Conservation (phyloP, 2,888 invertebrate species). For the Plagodis dolabraria region DNA sequence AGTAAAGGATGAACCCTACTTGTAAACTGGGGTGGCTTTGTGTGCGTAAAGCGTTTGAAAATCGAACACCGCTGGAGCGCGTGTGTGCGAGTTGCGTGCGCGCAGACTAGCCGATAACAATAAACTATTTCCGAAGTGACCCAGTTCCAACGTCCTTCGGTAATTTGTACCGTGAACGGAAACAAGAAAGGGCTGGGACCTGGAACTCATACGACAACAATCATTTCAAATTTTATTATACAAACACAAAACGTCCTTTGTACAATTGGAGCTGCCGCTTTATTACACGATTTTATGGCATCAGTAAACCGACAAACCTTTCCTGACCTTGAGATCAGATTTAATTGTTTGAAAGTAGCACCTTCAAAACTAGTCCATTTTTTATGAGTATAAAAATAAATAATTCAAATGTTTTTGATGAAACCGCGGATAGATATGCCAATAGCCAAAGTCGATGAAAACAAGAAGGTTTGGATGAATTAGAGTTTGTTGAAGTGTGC, state of each 20-base stretch:
- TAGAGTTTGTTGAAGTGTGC: constrained; percentile 62
- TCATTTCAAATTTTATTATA: constrained; percentile 65
- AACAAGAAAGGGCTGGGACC: constrained; percentile 80
- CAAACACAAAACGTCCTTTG: constrained; percentile 56
- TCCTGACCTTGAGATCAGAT: constrained; percentile 56
- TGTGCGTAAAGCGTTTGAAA: constrained; percentile 75
- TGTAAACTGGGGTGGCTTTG: constrained; percentile 56
- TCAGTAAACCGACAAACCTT: constrained; percentile 49
- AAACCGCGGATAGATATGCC: constrained; percentile 42
- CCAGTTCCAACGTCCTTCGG: constrained; percentile 83
- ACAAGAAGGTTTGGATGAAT: constrained; percentile 48
- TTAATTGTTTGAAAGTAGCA: constrained; percentile 42
- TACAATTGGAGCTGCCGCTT: constrained; percentile 58
- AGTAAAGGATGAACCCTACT: constrained; percentile 76
- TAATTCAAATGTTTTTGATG: constrained; percentile 43
- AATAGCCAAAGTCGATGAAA: background rate
- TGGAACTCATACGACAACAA: constrained; percentile 62
- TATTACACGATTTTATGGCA: constrained; percentile 44
- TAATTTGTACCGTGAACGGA: constrained; percentile 82
- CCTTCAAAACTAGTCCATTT: constrained; percentile 43
- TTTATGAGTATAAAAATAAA: constrained; percentile 37
- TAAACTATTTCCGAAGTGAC: constrained; percentile 86
- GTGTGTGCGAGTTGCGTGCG: constrained; percentile 76
- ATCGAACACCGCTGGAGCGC: constrained; percentile 60
- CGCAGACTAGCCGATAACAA: constrained; percentile 83